phyloP scores from a whole-genome alignment of 2,113 vertebrate species.

The Struthio camelus region DNA sequence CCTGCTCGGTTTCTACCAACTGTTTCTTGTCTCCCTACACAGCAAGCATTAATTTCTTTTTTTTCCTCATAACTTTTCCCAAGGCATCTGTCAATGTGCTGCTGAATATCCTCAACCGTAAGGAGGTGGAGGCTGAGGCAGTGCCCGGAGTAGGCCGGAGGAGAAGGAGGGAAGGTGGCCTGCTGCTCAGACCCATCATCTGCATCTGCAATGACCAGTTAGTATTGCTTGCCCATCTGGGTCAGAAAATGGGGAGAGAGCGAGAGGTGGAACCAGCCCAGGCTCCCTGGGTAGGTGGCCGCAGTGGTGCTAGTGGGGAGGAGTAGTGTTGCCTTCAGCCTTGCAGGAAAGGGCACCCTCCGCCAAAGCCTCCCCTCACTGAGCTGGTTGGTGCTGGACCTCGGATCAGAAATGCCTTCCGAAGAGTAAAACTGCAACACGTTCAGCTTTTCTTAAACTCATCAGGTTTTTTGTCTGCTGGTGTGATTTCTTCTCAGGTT shows the following conservation, averaged over 20 bases:
- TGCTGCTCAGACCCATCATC: constrained; percentile 89
- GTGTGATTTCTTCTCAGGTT: not conserved
- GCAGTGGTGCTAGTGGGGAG: not conserved
- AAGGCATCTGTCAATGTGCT: constrained; percentile 90
- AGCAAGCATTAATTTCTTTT: not conserved
- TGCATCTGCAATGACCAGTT: constrained; percentile 97
- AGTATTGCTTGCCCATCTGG: not conserved
- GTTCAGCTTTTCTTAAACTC: not conserved
- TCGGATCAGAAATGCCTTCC: not conserved
- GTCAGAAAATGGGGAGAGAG: not conserved
- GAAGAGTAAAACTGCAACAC: not conserved
- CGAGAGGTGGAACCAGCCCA: not conserved
- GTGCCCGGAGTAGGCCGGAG: not conserved
- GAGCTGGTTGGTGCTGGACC: rapidly evolving
- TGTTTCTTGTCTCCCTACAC: not conserved
- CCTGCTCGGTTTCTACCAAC: rapidly evolving
- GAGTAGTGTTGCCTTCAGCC: not conserved
- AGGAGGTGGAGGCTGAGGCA: constrained; percentile 70
- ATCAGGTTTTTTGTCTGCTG: not conserved
- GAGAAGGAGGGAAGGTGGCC: constrained; percentile 76
- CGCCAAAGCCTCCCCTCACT: not conserved
- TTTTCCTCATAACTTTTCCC: too few relatives aligned
- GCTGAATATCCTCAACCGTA: constrained; percentile 82
- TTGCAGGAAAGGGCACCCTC: not conserved
- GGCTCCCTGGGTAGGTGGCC: not conserved